Evolutionary conservation across 1,140 invertebrate genomes (phyloP).

Genomic region (Scylla paramamosain): DNA sequence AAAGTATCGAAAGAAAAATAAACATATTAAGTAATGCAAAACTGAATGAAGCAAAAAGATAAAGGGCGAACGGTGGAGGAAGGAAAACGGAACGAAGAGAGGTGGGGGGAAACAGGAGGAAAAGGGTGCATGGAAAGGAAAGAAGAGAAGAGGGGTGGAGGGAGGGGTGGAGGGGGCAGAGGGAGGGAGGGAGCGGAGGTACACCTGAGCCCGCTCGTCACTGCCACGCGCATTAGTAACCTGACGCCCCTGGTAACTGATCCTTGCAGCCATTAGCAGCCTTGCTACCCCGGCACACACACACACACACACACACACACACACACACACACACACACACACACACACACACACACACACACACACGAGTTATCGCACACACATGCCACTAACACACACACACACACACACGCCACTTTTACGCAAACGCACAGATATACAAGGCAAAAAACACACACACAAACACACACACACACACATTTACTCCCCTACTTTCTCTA

Average conservation of each 20-base stretch:
- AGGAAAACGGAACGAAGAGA: conserved; percentile 21
- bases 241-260: conserved; percentile 54
- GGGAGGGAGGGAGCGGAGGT: conserved; percentile 22
- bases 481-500: neutral
- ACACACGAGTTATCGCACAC: conserved; percentile 17
- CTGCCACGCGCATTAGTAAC: conserved; percentile 73
- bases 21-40: neutral
- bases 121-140: conserved; percentile 18
- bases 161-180: neutral
- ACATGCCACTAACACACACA: conserved; percentile 30
- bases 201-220: conserved; percentile 69
- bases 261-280: conserved; percentile 69
- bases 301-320: conserved; percentile 40
- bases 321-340: conserved; percentile 50
- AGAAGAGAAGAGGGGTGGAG: neutral
- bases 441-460: neutral
- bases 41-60: neutral
- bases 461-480: neutral
- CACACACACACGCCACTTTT: conserved; percentile 24
- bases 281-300: conserved; percentile 46
- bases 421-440: neutral
- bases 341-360: conserved; percentile 37
- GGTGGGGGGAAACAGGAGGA: neutral
- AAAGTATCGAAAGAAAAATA: neutral
- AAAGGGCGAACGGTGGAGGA: neutral